Evolutionary conservation across 2,113 vertebrate species (phyloP), one percentile per base, ranked within the genome.

Genomic region (Saiga tatarica): DNA sequence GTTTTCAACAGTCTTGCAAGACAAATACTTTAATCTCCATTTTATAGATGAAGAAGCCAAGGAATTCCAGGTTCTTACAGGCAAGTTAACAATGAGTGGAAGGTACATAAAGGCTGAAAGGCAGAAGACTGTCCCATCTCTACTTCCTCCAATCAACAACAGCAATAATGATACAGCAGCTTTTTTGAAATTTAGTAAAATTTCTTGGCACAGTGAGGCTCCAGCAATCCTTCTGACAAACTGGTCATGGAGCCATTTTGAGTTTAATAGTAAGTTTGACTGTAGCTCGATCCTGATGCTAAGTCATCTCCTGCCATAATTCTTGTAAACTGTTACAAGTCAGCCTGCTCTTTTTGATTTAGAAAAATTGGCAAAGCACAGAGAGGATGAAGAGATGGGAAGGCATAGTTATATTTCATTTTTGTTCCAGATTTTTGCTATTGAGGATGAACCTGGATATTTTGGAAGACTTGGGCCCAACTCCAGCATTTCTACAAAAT

Each of bases 1-100:
- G 45, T 74, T 96, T 88, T 86, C 60, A 64, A 59, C 47, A 67
- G 55, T 79, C 52, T 89, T 52, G 33, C 28, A 50, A 92, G 33
- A 45, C 36, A 17, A 42, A 33, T 62, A 50, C 81, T 74, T 84
- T 64, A 39, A 87, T 74, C 71, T 86, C 7, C 30, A 9, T 50
- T 57, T 87, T 57, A 52, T 12, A 86, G 28, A 45, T 50, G 45
- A 84, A 93, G 52, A 42, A 62, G 16, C 25, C 52, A 42, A 83
- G 25, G 55, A 67, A 67, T 67, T 30, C 53, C 25, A 86, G 67
- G 14, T 19, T 14, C 15, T 21, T 28, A 7, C 45, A 33, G 52
- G 78, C 6, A 4, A 5, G 25, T 47, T 30, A 47, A 47, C 26
- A 91, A 9, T n/a, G 42, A 14, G 12, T n/a, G 21, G 2, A 42